Conservation (phyloP, 1,140 invertebrate species). For the Dendroctonus valens region DNA sequence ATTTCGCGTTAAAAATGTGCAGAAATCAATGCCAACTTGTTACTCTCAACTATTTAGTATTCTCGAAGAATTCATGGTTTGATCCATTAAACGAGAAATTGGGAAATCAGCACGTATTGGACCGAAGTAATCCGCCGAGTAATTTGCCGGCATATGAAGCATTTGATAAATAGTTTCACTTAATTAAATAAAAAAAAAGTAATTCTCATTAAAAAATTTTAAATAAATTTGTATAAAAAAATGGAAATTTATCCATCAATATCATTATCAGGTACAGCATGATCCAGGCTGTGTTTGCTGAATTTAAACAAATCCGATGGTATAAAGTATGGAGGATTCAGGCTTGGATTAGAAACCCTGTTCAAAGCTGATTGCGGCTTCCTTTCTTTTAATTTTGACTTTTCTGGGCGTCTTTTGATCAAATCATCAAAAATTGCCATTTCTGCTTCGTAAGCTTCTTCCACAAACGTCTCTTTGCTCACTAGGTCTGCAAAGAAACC, state of each 20-base stretch:
- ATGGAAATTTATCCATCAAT: background rate
- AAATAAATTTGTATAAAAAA: background rate
- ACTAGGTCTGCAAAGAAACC: slow-evolving; percentile 21
- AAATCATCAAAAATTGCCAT: slow-evolving; percentile 31
- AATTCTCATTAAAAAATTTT: too few species aligned
- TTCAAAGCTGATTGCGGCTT: slow-evolving; percentile 1
- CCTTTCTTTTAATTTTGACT: background rate
- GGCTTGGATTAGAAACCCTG: slow-evolving; percentile 17
- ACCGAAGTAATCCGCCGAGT: too few species aligned
- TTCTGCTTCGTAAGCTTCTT: slow-evolving; percentile 39
- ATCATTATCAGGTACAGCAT: background rate
- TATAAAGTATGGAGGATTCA: slow-evolving; percentile 24
- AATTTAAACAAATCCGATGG: slow-evolving; percentile 25
- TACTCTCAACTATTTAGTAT: too few species aligned
- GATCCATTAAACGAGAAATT: too few species aligned
- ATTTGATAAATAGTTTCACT: too few species aligned
- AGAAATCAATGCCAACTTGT: too few species aligned
- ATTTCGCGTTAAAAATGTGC: too few species aligned
- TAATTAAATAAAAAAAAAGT: too few species aligned
- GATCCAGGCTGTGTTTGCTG: background rate
- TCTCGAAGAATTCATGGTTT: too few species aligned
- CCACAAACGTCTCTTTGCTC: slow-evolving; percentile 34
- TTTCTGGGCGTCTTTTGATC: slow-evolving; percentile 26
- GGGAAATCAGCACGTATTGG: too few species aligned
- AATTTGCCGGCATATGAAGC: too few species aligned